Conservation (phyloP, 2,113 vertebrate species). For the Monopterus albus region DNA sequence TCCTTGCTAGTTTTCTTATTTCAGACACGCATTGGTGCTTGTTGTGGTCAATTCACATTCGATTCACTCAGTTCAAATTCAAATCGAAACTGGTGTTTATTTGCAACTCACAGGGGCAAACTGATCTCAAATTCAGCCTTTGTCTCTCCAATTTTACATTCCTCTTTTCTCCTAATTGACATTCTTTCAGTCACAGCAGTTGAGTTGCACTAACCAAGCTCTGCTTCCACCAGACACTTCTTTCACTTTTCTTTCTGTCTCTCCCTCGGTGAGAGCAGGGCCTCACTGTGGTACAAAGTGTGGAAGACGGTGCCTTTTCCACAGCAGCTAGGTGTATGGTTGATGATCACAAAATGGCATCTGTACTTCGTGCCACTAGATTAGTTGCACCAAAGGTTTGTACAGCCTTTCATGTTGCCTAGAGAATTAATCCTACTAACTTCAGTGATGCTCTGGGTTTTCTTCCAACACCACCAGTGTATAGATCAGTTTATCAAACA, state of each 20-base stretch:
- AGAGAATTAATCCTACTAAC: no score
- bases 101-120: conserved; percentile 2
- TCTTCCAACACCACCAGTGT: no score
- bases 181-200: conserved; percentile 23
- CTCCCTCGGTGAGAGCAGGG: neutral
- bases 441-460: no score
- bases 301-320: neutral
- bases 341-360: conserved; percentile 6
- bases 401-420: no score
- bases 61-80: conserved; percentile 6
- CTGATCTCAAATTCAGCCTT: neutral
- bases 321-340: neutral
- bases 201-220: conserved; percentile 1
- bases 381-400: no score
- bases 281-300: conserved; percentile 1
- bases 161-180: neutral
- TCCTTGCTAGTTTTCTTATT: conserved; percentile 10
- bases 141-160: conserved; percentile 11
- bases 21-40: neutral
- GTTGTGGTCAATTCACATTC: conserved; percentile 29
- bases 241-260: neutral
- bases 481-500: no score
- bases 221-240: neutral
- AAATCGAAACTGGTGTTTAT: conserved; percentile 28
- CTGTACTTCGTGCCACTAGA: neutral